These are phyloP conservation scores for Yponomeuta malinellus DNA, from an alignment of 2,888 invertebrate genomes.

Conservation along the genomic window DNA sequence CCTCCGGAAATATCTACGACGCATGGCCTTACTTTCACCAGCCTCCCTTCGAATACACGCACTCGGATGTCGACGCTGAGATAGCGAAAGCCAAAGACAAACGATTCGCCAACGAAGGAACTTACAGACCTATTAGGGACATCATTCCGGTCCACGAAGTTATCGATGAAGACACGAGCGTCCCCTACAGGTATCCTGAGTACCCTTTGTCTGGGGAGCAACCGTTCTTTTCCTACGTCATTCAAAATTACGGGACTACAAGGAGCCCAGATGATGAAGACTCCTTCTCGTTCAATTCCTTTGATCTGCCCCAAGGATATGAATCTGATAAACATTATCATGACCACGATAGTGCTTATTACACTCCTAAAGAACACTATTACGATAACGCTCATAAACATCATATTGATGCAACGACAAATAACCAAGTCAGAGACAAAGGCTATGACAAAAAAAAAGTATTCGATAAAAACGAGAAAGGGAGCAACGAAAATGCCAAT, in stretches of 20 bases:
- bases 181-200: not conserved
- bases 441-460: constrained; percentile 28
- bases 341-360: not conserved
- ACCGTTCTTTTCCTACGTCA: constrained; percentile 53
- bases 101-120: constrained; percentile 34
- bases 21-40: constrained; percentile 51
- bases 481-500: constrained; percentile 30
- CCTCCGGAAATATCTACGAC: constrained; percentile 39
- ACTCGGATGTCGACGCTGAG: constrained; percentile 32
- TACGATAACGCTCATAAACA: constrained; percentile 28
- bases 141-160: constrained; percentile 57
- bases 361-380: not conserved
- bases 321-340: constrained; percentile 1
- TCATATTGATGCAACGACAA: not conserved
- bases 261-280: constrained; percentile 37
- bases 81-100: constrained; percentile 41
- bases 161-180: constrained; percentile 33
- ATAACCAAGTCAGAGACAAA: constrained; percentile 14
- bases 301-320: constrained; percentile 47
- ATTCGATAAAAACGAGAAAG: constrained; percentile 34
- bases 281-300: constrained; percentile 43
- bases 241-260: constrained; percentile 53
- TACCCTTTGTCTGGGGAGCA: constrained; percentile 43
- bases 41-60: constrained; percentile 47
- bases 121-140: constrained; percentile 20